phyloP scores from a whole-genome alignment of 2,888 invertebrate species.

The Lycocerus yunnanus region DNA sequence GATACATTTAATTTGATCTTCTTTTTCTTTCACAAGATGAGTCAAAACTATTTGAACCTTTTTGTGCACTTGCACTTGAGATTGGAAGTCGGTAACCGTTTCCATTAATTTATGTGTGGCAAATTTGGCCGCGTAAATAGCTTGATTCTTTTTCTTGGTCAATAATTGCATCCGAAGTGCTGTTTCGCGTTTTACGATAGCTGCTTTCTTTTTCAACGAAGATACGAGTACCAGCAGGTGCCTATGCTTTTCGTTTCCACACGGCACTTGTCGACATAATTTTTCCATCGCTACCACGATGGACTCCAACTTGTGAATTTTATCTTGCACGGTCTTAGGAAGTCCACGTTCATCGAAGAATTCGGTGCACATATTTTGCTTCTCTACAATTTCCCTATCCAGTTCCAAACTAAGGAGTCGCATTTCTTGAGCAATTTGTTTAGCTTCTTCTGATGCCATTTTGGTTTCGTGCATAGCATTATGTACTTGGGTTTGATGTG shows the following conservation, averaged over 20 bases:
- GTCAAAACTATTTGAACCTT: constrained; percentile 45
- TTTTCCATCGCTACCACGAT: background rate
- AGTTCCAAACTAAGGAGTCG: constrained; percentile 11
- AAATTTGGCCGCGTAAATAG: constrained; percentile 47
- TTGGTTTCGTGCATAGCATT: background rate
- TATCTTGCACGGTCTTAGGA: background rate
- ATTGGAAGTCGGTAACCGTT: constrained; percentile 49
- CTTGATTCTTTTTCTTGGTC: constrained; percentile 44
- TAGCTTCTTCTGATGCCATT: background rate
- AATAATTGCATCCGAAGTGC: constrained; percentile 21
- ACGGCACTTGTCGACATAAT: background rate
- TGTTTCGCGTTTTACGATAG: background rate
- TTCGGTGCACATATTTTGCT: background rate
- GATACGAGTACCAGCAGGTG: background rate
- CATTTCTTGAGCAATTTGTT: constrained; percentile 8
- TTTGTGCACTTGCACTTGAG: constrained; percentile 45
- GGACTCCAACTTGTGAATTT: background rate
- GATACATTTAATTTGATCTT: constrained; percentile 17
- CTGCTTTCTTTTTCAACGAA: background rate
- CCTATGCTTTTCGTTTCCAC: background rate
- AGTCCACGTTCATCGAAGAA: background rate
- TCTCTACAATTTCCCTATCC: constrained; percentile 5
- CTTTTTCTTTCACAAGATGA: constrained; percentile 46
- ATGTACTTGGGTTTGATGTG: background rate
- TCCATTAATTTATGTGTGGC: constrained; percentile 48